Percentiles rank a stretch among this genome's conserved stretches.
These are phyloP conservation scores for Sebastolobus altivelis DNA, from an alignment of 2,797 vertebrate genomes.

Conservation along the genomic window DNA sequence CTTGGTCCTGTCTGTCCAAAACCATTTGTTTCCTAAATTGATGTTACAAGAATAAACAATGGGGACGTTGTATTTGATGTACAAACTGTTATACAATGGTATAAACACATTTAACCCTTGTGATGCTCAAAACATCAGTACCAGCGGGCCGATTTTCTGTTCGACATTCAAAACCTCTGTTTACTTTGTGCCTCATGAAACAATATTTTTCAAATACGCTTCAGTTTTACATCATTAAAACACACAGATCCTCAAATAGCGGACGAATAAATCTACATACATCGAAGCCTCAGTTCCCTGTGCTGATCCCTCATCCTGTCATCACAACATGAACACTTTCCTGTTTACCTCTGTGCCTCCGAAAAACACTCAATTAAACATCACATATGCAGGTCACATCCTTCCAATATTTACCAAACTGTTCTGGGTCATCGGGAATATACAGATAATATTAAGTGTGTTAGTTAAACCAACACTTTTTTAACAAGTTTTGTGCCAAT, in stretches of 20 bases:
- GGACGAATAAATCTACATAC: slow-evolving; percentile 9
- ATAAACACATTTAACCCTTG: slow-evolving; percentile 31
- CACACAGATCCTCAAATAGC: slow-evolving; percentile 26
- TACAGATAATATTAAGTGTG: not conserved
- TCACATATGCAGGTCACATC: not conserved
- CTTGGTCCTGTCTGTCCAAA: slow-evolving; percentile 44
- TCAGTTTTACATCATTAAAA: slow-evolving; percentile 38
- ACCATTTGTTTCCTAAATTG: slow-evolving; percentile 40
- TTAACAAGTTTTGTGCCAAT: not conserved
- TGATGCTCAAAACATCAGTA: slow-evolving; percentile 40
- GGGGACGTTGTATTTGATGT: slow-evolving; percentile 39
- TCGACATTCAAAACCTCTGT: slow-evolving; percentile 35
- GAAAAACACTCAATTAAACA: not conserved
- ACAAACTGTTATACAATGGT: slow-evolving; percentile 44
- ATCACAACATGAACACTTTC: not conserved
- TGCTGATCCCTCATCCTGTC: slow-evolving; percentile 19
- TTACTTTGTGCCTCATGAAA: slow-evolving; percentile 27
- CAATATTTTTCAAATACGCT: slow-evolving; percentile 17
- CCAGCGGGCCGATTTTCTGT: slow-evolving; percentile 11
- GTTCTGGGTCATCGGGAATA: not conserved
- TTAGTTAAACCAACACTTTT: too few relatives aligned
- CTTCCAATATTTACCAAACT: not conserved
- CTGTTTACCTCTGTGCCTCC: not conserved
- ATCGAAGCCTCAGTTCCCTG: slow-evolving; percentile 18
- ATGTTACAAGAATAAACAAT: slow-evolving; percentile 56